phyloP scores from a whole-genome alignment of 2,888 invertebrate genomes.

The Lampropteryx suffumata region DNA sequence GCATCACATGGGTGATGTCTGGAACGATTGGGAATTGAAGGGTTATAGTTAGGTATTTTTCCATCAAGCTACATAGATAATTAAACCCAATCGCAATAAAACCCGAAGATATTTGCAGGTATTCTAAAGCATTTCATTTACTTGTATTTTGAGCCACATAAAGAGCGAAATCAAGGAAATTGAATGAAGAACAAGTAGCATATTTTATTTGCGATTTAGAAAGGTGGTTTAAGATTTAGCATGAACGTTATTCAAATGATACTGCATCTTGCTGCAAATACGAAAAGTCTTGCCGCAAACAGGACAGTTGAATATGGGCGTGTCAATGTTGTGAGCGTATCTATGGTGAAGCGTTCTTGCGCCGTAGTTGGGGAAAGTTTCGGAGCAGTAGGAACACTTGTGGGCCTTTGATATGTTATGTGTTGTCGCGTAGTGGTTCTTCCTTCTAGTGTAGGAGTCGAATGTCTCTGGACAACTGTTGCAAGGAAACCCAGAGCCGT shows the following conservation, averaged over 20 bases:
- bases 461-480: slow-evolving; percentile 56
- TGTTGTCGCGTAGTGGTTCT: slow-evolving; percentile 51
- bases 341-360: slow-evolving; percentile 59
- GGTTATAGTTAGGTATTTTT: too few species aligned
- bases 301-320: slow-evolving; percentile 56
- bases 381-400: slow-evolving; percentile 61
- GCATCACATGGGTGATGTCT: too few species aligned
- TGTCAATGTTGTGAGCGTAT: slow-evolving; percentile 49
- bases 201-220: too few species aligned
- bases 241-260: slow-evolving; percentile 24
- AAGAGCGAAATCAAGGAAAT: too few species aligned
- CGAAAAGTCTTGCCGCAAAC: slow-evolving; percentile 62
- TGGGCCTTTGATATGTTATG: slow-evolving; percentile 56
- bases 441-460: slow-evolving; percentile 54
- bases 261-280: slow-evolving; percentile 51
- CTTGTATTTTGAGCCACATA: too few species aligned
- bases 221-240: slow-evolving; percentile 15
- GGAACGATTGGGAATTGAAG: too few species aligned
- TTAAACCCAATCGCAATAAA: too few species aligned
- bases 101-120: too few species aligned
- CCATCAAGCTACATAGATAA: too few species aligned
- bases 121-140: too few species aligned
- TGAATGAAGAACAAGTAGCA: too few species aligned
- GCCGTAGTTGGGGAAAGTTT: slow-evolving; percentile 58
- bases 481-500: slow-evolving; percentile 60